phyloP scores from a whole-genome alignment of 2,113 vertebrate species.

The Tenrec ecaudatus region DNA sequence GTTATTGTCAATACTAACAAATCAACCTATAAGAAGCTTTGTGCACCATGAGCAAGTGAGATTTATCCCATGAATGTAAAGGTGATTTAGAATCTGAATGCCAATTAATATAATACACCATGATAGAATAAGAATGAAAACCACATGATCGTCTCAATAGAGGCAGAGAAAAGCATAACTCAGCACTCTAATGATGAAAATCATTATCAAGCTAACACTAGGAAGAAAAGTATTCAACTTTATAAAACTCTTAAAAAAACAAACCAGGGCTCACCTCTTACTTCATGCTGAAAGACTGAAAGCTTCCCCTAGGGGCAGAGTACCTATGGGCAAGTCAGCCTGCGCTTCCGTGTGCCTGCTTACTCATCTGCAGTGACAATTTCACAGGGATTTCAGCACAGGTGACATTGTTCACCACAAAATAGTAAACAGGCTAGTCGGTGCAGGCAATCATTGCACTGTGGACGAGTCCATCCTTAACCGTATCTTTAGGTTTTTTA shows the following conservation, averaged over 20 bases:
- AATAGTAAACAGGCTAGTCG: too few relatives aligned
- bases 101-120: background rate
- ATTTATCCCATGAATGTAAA: conserved; percentile 42
- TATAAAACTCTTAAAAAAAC: background rate
- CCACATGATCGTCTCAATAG: background rate
- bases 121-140: conserved; percentile 13
- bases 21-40: background rate
- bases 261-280: background rate
- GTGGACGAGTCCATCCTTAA: too few relatives aligned
- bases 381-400: too few relatives aligned
- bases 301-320: background rate
- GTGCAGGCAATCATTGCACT: too few relatives aligned
- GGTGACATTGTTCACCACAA: too few relatives aligned
- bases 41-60: background rate
- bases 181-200: conserved; percentile 6
- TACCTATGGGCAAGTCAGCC: too few relatives aligned
- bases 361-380: too few relatives aligned
- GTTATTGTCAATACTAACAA: background rate
- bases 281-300: background rate
- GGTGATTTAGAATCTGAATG: background rate
- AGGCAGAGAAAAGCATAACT: background rate
- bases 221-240: background rate
- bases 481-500: too few relatives aligned
- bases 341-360: too few relatives aligned
- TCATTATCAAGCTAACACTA: background rate